phyloP scores from a whole-genome alignment of 2,888 invertebrate species.

The Rhodophaea formosa region DNA sequence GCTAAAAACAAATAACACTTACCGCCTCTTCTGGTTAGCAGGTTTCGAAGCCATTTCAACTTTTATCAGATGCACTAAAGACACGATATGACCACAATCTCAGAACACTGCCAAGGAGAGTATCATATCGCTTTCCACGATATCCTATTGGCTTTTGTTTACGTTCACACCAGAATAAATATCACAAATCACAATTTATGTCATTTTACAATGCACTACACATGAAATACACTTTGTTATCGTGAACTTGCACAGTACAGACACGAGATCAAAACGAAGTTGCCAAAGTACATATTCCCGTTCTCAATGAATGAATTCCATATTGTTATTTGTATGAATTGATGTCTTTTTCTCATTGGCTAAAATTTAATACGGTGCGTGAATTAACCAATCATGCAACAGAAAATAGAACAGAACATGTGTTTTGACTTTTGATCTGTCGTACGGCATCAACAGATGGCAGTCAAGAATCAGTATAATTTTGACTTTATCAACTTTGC shows the following conservation, averaged over 20 bases:
- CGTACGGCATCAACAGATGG: slow-evolving; percentile 4
- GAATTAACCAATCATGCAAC: neutral
- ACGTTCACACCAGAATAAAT: slow-evolving; percentile 50
- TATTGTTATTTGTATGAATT: neutral
- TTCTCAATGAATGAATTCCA: neutral
- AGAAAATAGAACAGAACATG: neutral
- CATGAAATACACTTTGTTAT: slow-evolving; percentile 70
- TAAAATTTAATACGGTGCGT: neutral
- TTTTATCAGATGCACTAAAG: slow-evolving; percentile 59
- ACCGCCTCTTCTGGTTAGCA: slow-evolving; percentile 87
- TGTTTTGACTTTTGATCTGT: neutral
- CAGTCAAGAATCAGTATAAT: neutral
- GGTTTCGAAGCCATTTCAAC: slow-evolving; percentile 74
- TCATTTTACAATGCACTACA: slow-evolving; percentile 75
- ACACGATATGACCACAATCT: slow-evolving; percentile 78
- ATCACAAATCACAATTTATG: slow-evolving; percentile 68
- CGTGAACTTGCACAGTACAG: slow-evolving; percentile 70
- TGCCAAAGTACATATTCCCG: slow-evolving; percentile 25
- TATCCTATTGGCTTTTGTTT: slow-evolving; percentile 49
- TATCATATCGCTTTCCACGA: slow-evolving; percentile 74
- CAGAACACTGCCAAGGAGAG: slow-evolving; percentile 81
- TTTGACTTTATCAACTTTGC: neutral
- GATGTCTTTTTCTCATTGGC: slow-evolving; percentile 11
- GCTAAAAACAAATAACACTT: slow-evolving; percentile 40
- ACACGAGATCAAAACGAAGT: slow-evolving; percentile 42